Conservation (phyloP, 1,140 invertebrate genomes). For the Harlomillsia oculata region DNA sequence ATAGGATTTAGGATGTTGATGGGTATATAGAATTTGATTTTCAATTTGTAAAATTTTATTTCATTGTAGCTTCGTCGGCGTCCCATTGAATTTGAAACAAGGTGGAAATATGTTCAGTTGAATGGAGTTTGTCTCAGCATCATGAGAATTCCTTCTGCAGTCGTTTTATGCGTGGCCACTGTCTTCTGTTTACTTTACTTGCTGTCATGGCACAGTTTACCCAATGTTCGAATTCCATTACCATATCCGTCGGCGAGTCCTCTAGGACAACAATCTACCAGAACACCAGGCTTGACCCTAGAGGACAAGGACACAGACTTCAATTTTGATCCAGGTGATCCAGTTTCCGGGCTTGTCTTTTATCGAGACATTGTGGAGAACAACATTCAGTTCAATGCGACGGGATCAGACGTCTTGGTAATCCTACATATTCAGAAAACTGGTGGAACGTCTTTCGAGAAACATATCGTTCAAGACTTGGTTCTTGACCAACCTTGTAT, state of each 20-base stretch:
- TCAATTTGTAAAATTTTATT: no score
- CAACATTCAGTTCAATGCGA: constrained; percentile 29
- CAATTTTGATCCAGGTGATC: background rate
- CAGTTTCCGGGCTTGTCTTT: constrained; percentile 27
- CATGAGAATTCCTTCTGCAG: constrained; percentile 23
- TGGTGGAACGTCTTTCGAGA: constrained; percentile 86
- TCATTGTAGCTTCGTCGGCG: no score
- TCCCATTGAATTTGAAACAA: no score
- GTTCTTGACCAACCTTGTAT: constrained; percentile 77
- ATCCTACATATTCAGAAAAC: constrained; percentile 98
- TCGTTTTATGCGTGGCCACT: constrained; percentile 18
- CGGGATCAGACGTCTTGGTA: constrained; percentile 75
- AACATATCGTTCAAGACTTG: constrained; percentile 85
- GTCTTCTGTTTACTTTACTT: constrained; percentile 31
- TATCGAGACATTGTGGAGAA: constrained; percentile 25
- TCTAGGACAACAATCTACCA: background rate
- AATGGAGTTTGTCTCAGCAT: no score
- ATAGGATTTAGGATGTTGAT: no score
- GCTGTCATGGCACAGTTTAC: constrained; percentile 34
- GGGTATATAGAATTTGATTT: no score
- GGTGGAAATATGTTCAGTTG: no score
- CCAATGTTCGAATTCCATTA: constrained; percentile 19
- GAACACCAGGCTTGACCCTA: background rate
- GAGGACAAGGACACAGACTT: background rate
- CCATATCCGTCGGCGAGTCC: constrained; percentile 10